Evolutionary conservation across 2,888 invertebrate species (phyloP), one percentile per base, ranked within the genome.

Genomic region (Eurois occulta): DNA sequence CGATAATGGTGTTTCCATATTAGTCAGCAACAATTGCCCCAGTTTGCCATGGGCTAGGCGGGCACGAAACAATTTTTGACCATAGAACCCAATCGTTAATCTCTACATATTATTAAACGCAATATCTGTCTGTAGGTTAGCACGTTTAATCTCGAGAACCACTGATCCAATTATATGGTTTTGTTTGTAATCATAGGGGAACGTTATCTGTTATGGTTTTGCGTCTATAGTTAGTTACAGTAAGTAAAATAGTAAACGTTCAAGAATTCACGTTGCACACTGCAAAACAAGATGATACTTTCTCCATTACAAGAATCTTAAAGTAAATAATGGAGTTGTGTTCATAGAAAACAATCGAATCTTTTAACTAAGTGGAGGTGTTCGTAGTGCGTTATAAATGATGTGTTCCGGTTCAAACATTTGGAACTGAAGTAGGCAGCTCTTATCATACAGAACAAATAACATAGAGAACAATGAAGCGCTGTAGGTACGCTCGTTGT

Each of bases 391-490:
- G 91, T 94, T 94, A 95, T 92, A 94, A 93, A 93, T 93, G 93
- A 91, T 94, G 90, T 86, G 84, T 88, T 91, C 94, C 93, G 93
- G 92, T 94, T 94, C 93, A 94, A 94, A 93, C 92, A 91, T 93
- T 93, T 92, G 92, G 92, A 93, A 90, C 91, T 95, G 92, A 93
- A 96, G 95, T 94, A 93, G 89, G 88, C 85, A 89, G 92, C 94
- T 95, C 95, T 96, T 96, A 96, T 96, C 96, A 92, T 91, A 92
- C 92, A 94, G 94, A 94, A 96, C 95, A 95, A 94, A 96, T 95
- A 94, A 91, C 92, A 93, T 91, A 91, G 93, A 95, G 95, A 96
- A 96, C 96, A 96, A 96, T 96, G 94, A 95, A 91, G 92, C 91
- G 92, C 91, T 93, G 92, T 93, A 91, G 91, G 93, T 94, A 93